These are phyloP conservation scores for Glaucopsyche alexis DNA, from an alignment of 2,888 invertebrate species.

Conservation along the genomic window DNA sequence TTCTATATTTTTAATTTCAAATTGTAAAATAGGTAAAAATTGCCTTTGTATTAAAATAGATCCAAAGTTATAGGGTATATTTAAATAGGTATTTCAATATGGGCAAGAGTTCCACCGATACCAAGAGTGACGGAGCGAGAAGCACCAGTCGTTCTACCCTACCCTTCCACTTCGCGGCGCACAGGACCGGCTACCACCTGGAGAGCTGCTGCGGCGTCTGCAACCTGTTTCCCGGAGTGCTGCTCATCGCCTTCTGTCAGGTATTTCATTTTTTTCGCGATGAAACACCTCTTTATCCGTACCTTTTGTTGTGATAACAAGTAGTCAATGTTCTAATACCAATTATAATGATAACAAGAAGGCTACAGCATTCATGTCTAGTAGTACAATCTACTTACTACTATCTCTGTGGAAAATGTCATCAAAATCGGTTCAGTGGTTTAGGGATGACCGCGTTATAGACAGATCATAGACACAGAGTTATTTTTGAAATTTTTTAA, in stretches of 20 bases:
- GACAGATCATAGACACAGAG: not conserved
- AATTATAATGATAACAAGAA: no score
- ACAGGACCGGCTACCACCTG: conserved; percentile 66
- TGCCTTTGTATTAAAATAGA: no score
- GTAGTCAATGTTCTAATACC: no score
- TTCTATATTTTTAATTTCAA: not conserved
- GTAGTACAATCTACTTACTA: not conserved
- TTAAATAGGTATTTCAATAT: conserved; percentile 33
- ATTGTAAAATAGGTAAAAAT: not conserved
- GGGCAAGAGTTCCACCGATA: conserved; percentile 37
- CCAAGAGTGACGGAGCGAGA: conserved; percentile 44
- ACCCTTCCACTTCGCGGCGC: conserved; percentile 70
- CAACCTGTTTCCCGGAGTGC: conserved; percentile 70
- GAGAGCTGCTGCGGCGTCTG: conserved; percentile 73
- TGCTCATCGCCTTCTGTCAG: conserved; percentile 66
- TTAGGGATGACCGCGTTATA: no score
- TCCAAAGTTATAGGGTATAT: no score
- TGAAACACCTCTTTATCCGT: not conserved
- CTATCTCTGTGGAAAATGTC: not conserved
- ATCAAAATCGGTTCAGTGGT: not conserved
- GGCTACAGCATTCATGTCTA: no score
- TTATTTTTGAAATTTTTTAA: not conserved
- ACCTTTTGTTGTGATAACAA: not conserved
- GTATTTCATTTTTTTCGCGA: conserved; percentile 42
- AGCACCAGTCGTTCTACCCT: conserved; percentile 50